A percentile compares a stretch with the other conserved stretches of the same genome.
Conservation (phyloP, 1,140 invertebrate genomes). For the Brachionus rubens region DNA sequence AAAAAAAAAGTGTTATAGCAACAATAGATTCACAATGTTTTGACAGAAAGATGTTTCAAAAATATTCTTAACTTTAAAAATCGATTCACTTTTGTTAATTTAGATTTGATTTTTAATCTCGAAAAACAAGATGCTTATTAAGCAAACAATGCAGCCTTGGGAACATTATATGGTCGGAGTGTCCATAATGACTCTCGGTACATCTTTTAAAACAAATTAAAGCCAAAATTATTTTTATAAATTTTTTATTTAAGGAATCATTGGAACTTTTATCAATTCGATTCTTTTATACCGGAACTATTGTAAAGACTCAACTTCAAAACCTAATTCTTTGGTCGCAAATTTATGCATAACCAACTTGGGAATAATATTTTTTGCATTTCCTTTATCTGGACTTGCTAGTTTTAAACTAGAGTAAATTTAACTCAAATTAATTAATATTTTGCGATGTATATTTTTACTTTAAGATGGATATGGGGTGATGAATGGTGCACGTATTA, state of each 20-base stretch:
- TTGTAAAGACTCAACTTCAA: conserved; percentile 1
- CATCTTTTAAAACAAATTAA: background rate
- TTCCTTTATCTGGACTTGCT: conserved; percentile 27
- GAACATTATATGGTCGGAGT: conserved; percentile 25
- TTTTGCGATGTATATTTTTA: background rate
- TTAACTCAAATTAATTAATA: background rate
- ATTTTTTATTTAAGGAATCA: background rate
- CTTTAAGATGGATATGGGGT: conserved; percentile 40
- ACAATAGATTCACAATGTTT: background rate
- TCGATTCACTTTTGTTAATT: no score
- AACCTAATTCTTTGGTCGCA: background rate
- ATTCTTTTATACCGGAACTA: conserved; percentile 12
- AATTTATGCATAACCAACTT: conserved; percentile 30
- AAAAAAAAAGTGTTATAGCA: conserved; percentile 19
- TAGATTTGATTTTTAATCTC: no score
- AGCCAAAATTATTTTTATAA: background rate
- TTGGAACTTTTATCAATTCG: conserved; percentile 6
- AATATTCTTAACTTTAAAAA: no score
- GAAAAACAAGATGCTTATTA: no score
- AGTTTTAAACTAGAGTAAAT: conserved; percentile 33
- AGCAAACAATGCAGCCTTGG: background rate
- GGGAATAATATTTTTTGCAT: conserved; percentile 43
- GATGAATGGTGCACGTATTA: conserved; percentile 44
- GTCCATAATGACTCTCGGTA: background rate
- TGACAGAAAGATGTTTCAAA: no score